Evolutionary conservation across 2,797 vertebrate species (phyloP).

Genomic region (Acanthurus lineatus): DNA sequence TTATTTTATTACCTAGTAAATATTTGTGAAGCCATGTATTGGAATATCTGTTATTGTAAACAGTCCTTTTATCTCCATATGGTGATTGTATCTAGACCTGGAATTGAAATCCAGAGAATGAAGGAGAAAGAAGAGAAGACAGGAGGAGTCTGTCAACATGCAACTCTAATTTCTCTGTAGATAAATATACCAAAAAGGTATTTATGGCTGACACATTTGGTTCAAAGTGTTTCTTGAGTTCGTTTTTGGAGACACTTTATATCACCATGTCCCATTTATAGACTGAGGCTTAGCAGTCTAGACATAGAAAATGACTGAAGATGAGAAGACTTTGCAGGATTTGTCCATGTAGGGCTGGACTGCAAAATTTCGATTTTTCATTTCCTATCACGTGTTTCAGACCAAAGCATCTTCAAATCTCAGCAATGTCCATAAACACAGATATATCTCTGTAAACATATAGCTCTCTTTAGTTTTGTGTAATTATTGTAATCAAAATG

Average conservation of each 20-base stretch:
- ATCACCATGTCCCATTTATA: background rate
- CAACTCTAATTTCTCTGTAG: background rate
- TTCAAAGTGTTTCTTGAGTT: conserved; percentile 22
- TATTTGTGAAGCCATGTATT: conserved; percentile 21
- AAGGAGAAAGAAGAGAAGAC: conserved; percentile 18
- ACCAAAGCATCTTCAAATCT: background rate
- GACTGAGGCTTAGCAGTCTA: background rate
- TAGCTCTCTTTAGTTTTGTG: conserved; percentile 3
- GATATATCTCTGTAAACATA: background rate
- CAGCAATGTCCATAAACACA: background rate
- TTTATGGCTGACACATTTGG: background rate
- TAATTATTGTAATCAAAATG: conserved; percentile 17
- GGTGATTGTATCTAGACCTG: conserved; percentile 8
- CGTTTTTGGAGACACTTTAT: background rate
- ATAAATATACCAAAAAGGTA: conserved; percentile 14
- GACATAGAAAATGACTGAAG: background rate
- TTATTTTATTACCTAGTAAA: conserved; percentile 28
- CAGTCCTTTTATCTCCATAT: background rate
- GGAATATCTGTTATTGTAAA: conserved; percentile 13
- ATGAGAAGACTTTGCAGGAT: background rate
- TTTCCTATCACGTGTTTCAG: conserved; percentile 2
- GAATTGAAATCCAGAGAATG: conserved; percentile 15
- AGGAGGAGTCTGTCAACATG: conserved; percentile 9
- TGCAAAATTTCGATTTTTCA: background rate
- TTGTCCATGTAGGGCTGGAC: background rate